Base-by-base conservation (phyloP, 2,888 invertebrate genomes). In the Junonia oenone region DNA sequence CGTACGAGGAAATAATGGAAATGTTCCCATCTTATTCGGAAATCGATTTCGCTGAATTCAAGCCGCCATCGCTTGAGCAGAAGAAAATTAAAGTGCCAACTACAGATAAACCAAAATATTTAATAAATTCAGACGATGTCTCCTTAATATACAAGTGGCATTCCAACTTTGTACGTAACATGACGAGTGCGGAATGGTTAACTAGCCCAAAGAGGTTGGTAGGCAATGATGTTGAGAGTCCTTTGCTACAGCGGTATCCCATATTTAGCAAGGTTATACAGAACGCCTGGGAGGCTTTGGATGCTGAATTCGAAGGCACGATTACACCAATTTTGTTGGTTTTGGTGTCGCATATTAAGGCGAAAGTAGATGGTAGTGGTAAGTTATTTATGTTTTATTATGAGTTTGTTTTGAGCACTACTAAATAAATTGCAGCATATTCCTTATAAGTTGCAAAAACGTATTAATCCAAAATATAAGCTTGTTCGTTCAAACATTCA, bases 21-120 rank as follows among this genome's bases (percentile, higher is more conserved):
- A 85, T 95, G 71, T 96, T 96, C 71, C 95, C 95, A 0, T 93
- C 93, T 0, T 92, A 91, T 64, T 88, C 93, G 0, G 93, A 93
- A 3, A 76, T 86, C 45, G 96, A 96, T 73, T 96, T 96, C 76
- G 83, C 90, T 0, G 95, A 95, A 61, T 92, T 95, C 79, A 92
- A 70, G 78, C 86, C 72, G 56, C 82, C 64, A 58, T 86, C 54
- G 0, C 65, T 93, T 19, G 93, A 93, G 64, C 83, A 91, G 65
- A 80, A 70, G 49, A 90, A 89, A 59, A 63, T 78, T 1, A 83
- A 78, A 69, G 55, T 64, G 59, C 69, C 59, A 11, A 69, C 87
- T 57, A 67, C 66, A 35, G 58, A 64, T 0, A 83, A 83, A 71
- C 60, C 65, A 0, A 74, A 70, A 61, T 71, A 76, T 6, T 64